These are phyloP conservation scores for Triplophysa siluroides DNA, from an alignment of 2,113 vertebrate genomes.

Conservation along the genomic window DNA sequence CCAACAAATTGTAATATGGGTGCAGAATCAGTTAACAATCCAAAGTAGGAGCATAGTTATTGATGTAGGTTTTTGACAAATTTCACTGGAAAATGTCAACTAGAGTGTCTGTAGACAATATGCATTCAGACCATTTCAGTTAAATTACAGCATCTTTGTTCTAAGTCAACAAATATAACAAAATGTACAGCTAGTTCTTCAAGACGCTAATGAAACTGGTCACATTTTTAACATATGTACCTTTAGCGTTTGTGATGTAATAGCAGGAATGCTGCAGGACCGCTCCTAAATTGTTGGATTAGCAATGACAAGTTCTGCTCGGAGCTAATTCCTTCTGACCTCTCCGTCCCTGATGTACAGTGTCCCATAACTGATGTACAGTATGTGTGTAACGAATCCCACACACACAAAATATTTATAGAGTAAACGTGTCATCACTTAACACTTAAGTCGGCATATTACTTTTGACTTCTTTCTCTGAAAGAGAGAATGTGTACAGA, in stretches of 20 bases:
- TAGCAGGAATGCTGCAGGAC: neutral
- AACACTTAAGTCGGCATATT: conserved; percentile 4
- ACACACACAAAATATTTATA: conserved; percentile 37
- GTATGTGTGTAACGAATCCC: neutral
- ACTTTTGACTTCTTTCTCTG: neutral
- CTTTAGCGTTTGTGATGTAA: neutral
- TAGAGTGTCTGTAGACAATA: too few relatives aligned
- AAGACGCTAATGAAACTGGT: neutral
- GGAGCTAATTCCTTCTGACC: neutral
- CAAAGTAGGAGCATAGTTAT: too few relatives aligned
- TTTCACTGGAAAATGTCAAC: too few relatives aligned
- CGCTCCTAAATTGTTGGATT: neutral
- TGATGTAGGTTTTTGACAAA: too few relatives aligned
- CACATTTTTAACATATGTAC: neutral
- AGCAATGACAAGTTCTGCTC: conserved; percentile 1
- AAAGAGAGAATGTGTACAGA: conserved; percentile 10
- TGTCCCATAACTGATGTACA: neutral
- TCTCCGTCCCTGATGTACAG: neutral
- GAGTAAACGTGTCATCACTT: neutral
- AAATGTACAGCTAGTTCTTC: neutral
- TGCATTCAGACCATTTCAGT: too few relatives aligned
- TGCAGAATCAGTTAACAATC: too few relatives aligned
- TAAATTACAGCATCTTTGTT: neutral
- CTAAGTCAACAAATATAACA: neutral
- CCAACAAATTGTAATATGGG: too few relatives aligned